Conservation (phyloP, 2,113 vertebrate species). For the Carassius auratus region DNA sequence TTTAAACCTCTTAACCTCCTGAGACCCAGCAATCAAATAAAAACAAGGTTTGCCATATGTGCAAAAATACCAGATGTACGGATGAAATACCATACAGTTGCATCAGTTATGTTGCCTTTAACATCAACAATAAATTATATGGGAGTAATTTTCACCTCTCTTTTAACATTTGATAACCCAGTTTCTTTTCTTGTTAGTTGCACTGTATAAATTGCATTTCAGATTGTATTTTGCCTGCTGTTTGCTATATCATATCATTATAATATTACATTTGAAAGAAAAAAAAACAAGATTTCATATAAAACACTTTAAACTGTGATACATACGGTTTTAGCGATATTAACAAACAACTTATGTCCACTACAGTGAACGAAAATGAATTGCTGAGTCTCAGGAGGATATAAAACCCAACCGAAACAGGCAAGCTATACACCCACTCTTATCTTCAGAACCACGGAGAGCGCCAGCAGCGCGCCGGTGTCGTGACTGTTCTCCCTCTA, state of each 20-base stretch:
- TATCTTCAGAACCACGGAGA: conserved; percentile 59
- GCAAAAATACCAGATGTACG: background rate
- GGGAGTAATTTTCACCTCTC: background rate
- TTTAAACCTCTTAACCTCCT: conserved; percentile 6
- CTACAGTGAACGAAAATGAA: conserved; percentile 15
- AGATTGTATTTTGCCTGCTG: background rate
- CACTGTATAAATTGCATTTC: background rate
- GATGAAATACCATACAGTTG: background rate
- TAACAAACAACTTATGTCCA: conserved; percentile 31
- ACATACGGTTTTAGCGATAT: background rate
- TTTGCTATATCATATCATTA: background rate
- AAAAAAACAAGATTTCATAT: background rate
- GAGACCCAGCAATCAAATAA: background rate
- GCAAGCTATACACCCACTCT: conserved; percentile 11
- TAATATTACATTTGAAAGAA: background rate
- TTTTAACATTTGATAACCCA: background rate
- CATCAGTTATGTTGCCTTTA: background rate
- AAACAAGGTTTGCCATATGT: background rate
- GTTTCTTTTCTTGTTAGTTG: background rate
- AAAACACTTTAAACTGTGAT: background rate
- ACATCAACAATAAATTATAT: background rate
- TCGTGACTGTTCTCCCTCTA: conserved; percentile 12
- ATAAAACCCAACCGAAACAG: conserved; percentile 7
- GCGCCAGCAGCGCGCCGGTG: conserved; percentile 33
- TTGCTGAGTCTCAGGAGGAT: conserved; percentile 1